Evolutionary conservation across 2,888 invertebrate genomes (phyloP).

Genomic region (Dendrolimus houi): DNA sequence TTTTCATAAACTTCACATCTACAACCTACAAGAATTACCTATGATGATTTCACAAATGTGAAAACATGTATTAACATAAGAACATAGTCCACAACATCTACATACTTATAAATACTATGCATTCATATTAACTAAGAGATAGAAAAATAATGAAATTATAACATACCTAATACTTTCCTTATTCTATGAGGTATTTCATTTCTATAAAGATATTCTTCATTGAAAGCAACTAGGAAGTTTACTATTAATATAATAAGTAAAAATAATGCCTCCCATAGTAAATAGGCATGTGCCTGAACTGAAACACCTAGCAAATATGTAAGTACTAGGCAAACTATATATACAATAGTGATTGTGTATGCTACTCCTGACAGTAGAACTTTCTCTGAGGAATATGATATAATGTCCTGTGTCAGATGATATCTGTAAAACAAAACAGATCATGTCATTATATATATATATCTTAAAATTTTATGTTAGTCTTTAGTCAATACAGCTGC

Average conservation of each 20-base stretch:
- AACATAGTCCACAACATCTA: no score
- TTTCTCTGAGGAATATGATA: slow-evolving; percentile 67
- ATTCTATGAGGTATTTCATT: slow-evolving; percentile 76
- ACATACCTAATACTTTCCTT: slow-evolving; percentile 62
- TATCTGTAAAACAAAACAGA: slow-evolving; percentile 37
- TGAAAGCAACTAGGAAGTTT: slow-evolving; percentile 61
- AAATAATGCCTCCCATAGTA: slow-evolving; percentile 63
- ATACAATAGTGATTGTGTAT: slow-evolving; percentile 56
- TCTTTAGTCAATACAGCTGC: no score
- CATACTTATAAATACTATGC: no score
- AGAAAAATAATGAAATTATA: neutral
- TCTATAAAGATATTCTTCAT: slow-evolving; percentile 63
- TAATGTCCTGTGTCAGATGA: slow-evolving; percentile 44
- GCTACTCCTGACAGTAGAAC: slow-evolving; percentile 61
- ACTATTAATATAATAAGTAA: slow-evolving; percentile 55
- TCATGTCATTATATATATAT: neutral
- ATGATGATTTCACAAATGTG: no score
- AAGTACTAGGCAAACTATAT: slow-evolving; percentile 53
- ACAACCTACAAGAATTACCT: no score
- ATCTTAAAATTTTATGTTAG: no score
- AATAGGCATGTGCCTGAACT: slow-evolving; percentile 50
- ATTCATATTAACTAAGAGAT: no score
- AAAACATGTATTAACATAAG: no score
- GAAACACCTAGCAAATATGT: slow-evolving; percentile 59
- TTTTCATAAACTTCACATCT: no score